Evolutionary conservation across 2,113 vertebrate genomes (phyloP).

Genomic region (Dipodomys spectabilis): DNA sequence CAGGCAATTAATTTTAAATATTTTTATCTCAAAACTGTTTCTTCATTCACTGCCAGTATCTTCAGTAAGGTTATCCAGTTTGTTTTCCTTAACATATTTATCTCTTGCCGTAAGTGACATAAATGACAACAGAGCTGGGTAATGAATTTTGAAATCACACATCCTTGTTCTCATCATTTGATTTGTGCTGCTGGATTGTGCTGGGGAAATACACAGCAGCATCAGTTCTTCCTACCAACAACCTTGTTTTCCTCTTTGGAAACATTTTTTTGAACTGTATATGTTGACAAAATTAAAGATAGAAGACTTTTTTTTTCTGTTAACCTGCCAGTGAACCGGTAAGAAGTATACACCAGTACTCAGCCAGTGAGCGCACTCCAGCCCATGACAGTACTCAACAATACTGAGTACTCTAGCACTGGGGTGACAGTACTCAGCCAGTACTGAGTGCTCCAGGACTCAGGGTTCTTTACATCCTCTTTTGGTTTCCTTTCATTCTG

Average conservation of each 20-base stretch:
- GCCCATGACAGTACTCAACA: too few species aligned
- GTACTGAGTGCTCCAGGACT: not conserved
- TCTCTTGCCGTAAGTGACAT: not conserved
- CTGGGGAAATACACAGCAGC: not conserved
- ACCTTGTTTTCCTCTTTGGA: not conserved
- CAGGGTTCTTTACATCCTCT: not conserved
- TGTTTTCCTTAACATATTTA: slow-evolving; percentile 56
- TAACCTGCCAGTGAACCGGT: not conserved
- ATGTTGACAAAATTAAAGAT: not conserved
- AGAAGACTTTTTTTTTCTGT: not conserved
- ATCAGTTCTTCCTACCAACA: not conserved
- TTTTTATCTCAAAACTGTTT: slow-evolving; percentile 46
- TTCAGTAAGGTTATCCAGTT: slow-evolving; percentile 21
- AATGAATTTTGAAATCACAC: slow-evolving; percentile 37
- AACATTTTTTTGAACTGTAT: not conserved
- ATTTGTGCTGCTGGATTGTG: not conserved
- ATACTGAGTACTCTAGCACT: too few species aligned
- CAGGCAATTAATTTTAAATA: not conserved
- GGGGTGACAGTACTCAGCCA: too few species aligned
- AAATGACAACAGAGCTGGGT: not conserved
- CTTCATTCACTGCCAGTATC: not conserved
- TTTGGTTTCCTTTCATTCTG: not conserved
- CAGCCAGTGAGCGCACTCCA: too few species aligned
- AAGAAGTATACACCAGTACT: not conserved
- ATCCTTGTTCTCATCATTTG: not conserved